phyloP scores from a whole-genome alignment of 2,888 invertebrate species.

The Crocallis elinguaria region DNA sequence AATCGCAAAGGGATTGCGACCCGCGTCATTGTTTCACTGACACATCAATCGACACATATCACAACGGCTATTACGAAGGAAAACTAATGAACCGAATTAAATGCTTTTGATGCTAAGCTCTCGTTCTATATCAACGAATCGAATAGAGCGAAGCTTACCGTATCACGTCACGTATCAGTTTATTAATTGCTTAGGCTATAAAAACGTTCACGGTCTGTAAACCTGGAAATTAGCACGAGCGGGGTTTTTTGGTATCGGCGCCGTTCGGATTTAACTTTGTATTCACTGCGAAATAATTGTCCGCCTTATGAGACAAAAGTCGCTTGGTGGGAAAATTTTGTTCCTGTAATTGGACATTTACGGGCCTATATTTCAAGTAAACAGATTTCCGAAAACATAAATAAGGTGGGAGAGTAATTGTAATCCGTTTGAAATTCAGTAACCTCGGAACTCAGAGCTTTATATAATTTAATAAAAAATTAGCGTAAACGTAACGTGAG shows the following conservation, averaged over 20 bases:
- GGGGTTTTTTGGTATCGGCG: slow-evolving; percentile 20
- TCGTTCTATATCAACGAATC: slow-evolving; percentile 13
- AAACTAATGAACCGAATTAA: slow-evolving; percentile 11
- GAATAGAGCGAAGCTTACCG: slow-evolving; percentile 7
- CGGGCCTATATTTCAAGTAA: slow-evolving; percentile 9
- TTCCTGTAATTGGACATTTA: slow-evolving; percentile 22
- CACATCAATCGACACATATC: slow-evolving; percentile 49
- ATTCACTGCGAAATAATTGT: slow-evolving; percentile 3
- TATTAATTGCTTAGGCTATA: slow-evolving; percentile 18
- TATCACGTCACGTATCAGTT: slow-evolving; percentile 22
- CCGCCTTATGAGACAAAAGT: background rate
- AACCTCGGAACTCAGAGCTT: background rate
- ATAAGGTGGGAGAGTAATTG: slow-evolving; percentile 1
- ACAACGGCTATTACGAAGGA: slow-evolving; percentile 35
- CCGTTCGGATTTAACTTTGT: slow-evolving; percentile 3
- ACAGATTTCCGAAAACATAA: background rate
- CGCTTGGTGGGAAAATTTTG: slow-evolving; percentile 11
- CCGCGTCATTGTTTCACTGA: slow-evolving; percentile 52
- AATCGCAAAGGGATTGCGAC: slow-evolving; percentile 62
- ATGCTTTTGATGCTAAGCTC: slow-evolving; percentile 1
- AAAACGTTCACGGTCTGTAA: slow-evolving; percentile 29
- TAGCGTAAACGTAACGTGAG: background rate
- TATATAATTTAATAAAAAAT: background rate
- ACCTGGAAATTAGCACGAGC: slow-evolving; percentile 19
- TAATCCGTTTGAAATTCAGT: slow-evolving; percentile 10